A percentile compares a stretch with the other conserved stretches of the same genome.
Conservation (phyloP, 1,140 invertebrate genomes). For the Drosophila leontia region DNA sequence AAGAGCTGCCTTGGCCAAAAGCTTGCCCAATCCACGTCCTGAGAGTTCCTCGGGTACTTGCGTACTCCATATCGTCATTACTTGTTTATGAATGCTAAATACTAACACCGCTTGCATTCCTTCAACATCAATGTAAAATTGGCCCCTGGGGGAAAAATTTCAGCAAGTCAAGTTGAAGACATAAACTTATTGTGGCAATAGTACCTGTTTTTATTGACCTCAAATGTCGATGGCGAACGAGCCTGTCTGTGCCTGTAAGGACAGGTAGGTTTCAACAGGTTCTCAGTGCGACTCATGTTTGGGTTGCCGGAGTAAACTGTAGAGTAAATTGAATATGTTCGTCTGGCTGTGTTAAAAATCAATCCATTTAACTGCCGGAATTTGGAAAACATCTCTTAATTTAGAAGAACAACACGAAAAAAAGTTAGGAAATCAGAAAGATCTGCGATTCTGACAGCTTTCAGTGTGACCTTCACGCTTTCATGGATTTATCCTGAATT, state of each 20-base stretch:
- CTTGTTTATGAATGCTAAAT: background rate
- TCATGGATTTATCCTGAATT: background rate
- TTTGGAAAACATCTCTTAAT: slow-evolving; percentile 19
- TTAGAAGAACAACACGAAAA: slow-evolving; percentile 1
- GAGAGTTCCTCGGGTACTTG: slow-evolving; percentile 11
- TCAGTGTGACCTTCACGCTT: slow-evolving; percentile 7
- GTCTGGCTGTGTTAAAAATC: background rate
- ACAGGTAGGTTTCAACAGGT: slow-evolving; percentile 1
- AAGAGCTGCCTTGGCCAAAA: slow-evolving; percentile 20
- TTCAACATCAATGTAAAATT: slow-evolving; percentile 5
- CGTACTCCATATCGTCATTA: slow-evolving; percentile 15
- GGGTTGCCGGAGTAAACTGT: background rate
- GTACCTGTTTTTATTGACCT: background rate
- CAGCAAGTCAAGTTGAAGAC: background rate
- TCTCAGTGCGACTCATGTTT: background rate
- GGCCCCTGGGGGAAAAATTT: background rate
- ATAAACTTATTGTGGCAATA: background rate
- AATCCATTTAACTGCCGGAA: background rate
- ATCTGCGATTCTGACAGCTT: slow-evolving; percentile 12
- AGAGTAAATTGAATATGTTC: slow-evolving; percentile 1
- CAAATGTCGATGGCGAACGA: background rate
- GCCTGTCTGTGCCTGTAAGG: background rate
- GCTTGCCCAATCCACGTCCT: slow-evolving; percentile 23
- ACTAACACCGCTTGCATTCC: background rate
- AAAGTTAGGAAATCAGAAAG: background rate